Percentiles rank a stretch among this genome's conserved stretches.
Evolutionary conservation across 2,113 vertebrate species (phyloP).

Genomic region (Spheniscus mendiculus): DNA sequence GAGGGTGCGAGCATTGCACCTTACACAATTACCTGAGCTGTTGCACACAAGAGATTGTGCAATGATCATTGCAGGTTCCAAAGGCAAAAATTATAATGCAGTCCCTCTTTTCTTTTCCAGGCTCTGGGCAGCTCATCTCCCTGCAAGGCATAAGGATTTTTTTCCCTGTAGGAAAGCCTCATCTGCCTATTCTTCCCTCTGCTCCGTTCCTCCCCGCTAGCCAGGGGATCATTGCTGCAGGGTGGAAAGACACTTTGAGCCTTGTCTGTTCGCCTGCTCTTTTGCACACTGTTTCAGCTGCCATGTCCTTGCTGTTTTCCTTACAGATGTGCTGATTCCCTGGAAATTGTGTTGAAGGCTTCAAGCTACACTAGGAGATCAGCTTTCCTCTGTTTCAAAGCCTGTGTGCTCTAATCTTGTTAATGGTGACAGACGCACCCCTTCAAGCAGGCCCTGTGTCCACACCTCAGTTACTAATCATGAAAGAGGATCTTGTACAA

Average conservation of each 20-base stretch:
- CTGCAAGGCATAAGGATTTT: background rate
- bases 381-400: slow-evolving; percentile 46
- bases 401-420: slow-evolving; percentile 34
- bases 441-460: background rate
- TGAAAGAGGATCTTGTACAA: slow-evolving; percentile 46
- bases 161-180: background rate
- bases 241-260: background rate
- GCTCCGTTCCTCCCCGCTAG: background rate
- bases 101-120: background rate
- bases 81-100: background rate
- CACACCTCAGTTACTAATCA: slow-evolving; percentile 35
- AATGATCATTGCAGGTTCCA: background rate
- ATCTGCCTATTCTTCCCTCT: background rate
- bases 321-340: slow-evolving; percentile 21
- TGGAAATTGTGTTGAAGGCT: slow-evolving; percentile 50
- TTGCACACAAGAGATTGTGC: background rate
- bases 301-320: background rate
- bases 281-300: background rate
- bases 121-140: fast-evolving
- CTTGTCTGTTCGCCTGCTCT: background rate
- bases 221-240: background rate
- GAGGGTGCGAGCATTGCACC: background rate
- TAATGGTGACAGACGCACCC: slow-evolving; percentile 27
- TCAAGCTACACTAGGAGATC: slow-evolving; percentile 48
- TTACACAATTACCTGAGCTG: background rate